These are phyloP conservation scores for Sycophaga agraensis DNA, from an alignment of 1,140 invertebrate species.

Conservation along the genomic window DNA sequence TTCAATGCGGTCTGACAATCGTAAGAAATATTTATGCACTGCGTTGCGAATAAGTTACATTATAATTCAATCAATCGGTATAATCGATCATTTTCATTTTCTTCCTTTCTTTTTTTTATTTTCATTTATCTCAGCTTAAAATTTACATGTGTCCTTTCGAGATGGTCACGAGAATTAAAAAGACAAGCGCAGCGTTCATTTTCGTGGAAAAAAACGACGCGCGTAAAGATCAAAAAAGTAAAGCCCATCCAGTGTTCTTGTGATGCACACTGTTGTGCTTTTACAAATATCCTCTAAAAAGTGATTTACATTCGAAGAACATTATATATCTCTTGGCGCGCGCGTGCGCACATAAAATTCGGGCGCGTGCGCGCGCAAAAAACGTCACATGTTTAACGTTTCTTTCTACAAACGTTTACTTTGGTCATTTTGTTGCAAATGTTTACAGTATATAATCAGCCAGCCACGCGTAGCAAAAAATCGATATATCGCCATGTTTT, in stretches of 20 bases:
- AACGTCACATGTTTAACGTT: conserved; percentile 29
- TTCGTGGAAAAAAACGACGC: conserved; percentile 27
- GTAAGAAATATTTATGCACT: conserved; percentile 27
- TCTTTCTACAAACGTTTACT: conserved; percentile 36
- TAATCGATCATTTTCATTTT: conserved; percentile 22
- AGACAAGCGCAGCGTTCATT: conserved; percentile 24
- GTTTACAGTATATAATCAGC: conserved; percentile 35
- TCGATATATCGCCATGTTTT: conserved; percentile 14
- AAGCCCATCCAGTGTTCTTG: conserved; percentile 25
- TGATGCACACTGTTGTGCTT: conserved; percentile 24
- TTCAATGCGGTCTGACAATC: conserved; percentile 26
- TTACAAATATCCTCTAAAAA: conserved; percentile 34
- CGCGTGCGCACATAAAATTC: conserved; percentile 18
- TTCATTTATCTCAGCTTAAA: conserved; percentile 48
- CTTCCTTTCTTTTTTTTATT: conserved; percentile 14
- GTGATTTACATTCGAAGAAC: conserved; percentile 35
- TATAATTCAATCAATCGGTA: conserved; percentile 28
- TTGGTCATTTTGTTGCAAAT: conserved; percentile 43
- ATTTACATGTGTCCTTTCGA: conserved; percentile 42
- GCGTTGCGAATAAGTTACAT: conserved; percentile 30
- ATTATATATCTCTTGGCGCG: conserved; percentile 25
- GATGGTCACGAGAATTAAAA: conserved; percentile 30
- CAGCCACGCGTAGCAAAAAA: conserved; percentile 27
- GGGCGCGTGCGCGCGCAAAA: conserved; percentile 12
- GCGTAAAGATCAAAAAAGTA: conserved; percentile 18